phyloP scores from a whole-genome alignment of 2,113 vertebrate genomes.

The Elaphurus davidianus region DNA sequence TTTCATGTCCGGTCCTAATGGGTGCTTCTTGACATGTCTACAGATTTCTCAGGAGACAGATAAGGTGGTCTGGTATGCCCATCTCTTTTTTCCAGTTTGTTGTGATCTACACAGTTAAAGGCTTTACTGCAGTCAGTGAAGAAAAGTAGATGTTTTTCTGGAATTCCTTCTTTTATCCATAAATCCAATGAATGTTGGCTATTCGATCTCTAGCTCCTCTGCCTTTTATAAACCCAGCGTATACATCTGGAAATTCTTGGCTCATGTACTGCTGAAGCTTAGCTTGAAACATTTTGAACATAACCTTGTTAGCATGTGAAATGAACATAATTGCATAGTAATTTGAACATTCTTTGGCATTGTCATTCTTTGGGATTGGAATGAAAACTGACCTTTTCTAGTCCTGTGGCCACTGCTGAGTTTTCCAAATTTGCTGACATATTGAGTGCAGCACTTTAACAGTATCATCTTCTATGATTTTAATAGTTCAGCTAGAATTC shows the following conservation, averaged over 20 bases:
- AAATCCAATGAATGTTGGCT: neutral
- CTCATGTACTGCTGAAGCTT: fast-evolving
- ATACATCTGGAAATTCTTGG: neutral
- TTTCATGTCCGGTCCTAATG: neutral
- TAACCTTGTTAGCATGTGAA: neutral
- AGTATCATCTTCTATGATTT: neutral
- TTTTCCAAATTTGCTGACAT: neutral
- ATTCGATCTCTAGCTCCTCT: neutral
- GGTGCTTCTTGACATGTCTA: neutral
- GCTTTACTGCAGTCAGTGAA: neutral
- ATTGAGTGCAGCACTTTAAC: neutral
- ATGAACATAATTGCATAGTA: neutral
- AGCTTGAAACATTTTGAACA: neutral
- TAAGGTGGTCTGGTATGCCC: neutral
- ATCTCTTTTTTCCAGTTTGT: neutral
- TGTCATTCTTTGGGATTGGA: neutral
- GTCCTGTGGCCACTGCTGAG: neutral
- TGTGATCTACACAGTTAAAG: neutral
- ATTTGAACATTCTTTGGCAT: neutral
- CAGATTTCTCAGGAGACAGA: neutral
- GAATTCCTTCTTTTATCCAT: neutral
- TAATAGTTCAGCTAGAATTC: neutral
- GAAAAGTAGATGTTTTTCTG: neutral
- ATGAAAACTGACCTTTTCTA: neutral
- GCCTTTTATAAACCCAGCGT: neutral